Conservation (phyloP, 2,113 vertebrate genomes). For the Corythornis cristatus region DNA sequence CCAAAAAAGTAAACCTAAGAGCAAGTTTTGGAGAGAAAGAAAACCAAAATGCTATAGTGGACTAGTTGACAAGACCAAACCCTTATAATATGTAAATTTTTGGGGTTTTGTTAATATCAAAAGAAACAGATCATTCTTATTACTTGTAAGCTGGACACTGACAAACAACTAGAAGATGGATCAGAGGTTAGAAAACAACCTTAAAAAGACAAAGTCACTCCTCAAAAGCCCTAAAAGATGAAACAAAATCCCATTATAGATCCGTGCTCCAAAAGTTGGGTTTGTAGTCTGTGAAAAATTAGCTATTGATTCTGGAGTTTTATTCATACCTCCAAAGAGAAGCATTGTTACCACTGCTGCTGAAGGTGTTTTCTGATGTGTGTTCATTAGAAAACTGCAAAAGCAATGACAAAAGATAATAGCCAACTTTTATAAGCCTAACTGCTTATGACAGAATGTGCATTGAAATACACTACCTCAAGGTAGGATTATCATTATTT, state of each 20-base stretch:
- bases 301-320: neutral
- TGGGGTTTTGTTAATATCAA: neutral
- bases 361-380: neutral
- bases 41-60: neutral
- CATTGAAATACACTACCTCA: neutral
- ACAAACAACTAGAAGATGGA: neutral
- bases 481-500: neutral
- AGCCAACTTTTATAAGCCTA: neutral
- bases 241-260: neutral
- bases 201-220: neutral
- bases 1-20: neutral
- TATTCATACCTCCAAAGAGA: neutral
- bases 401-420: neutral
- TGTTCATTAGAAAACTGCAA: neutral
- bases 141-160: fast-evolving
- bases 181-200: neutral
- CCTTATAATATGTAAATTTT: neutral
- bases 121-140: neutral
- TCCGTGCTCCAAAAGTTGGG: neutral
- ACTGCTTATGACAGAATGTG: neutral
- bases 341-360: neutral
- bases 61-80: neutral
- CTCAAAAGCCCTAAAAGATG: neutral
- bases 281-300: neutral
- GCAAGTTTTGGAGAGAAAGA: neutral